Conservation (phyloP, 2,113 vertebrate genomes). For the Sylvietta virens region DNA sequence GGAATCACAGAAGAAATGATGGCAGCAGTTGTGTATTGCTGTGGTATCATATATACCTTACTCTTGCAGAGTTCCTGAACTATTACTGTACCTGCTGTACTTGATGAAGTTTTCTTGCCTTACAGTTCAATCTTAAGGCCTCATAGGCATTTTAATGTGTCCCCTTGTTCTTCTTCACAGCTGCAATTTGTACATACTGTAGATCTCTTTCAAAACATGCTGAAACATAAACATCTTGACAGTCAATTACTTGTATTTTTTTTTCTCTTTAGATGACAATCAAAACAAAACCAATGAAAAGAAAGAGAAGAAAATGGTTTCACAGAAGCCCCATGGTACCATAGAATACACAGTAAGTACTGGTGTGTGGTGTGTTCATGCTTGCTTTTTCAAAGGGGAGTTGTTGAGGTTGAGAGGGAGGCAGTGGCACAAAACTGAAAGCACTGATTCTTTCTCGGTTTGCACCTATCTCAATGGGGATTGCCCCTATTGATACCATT, state of each 20-base stretch:
- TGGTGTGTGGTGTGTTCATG: background rate
- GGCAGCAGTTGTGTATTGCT: background rate
- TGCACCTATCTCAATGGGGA: background rate
- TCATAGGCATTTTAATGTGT: background rate
- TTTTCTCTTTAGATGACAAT: constrained; percentile 72
- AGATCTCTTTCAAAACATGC: background rate
- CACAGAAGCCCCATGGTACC: constrained; percentile 76
- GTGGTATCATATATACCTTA: accelerated
- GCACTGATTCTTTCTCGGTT: background rate
- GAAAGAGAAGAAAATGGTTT: constrained; percentile 82
- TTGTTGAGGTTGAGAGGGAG: background rate
- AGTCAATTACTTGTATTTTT: background rate
- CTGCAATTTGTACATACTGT: background rate
- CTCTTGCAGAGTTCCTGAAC: background rate
- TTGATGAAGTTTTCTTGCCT: background rate
- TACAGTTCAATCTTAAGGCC: background rate
- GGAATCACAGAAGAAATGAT: background rate
- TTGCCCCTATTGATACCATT: background rate
- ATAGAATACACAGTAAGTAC: constrained; percentile 77
- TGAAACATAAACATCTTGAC: background rate
- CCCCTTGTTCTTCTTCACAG: background rate
- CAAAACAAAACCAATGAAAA: constrained; percentile 79
- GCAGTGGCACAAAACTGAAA: background rate
- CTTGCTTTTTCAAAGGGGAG: background rate
- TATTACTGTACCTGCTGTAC: background rate